phyloP scores from a whole-genome alignment of 2,113 vertebrate genomes.

The Gymnogyps californianus region DNA sequence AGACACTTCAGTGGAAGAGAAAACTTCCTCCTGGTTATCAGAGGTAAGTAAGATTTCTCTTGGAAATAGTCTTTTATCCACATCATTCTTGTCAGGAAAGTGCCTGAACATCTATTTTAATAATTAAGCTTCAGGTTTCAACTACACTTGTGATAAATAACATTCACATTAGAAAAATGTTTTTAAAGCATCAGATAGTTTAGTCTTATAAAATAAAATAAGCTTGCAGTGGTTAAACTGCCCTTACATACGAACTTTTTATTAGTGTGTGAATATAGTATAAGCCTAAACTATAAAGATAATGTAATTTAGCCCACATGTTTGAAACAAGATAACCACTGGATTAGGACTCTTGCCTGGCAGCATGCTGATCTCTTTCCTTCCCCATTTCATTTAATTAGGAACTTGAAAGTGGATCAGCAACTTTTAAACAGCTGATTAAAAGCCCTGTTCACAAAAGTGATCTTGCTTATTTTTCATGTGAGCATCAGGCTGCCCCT shows the following conservation, averaged over 20 bases:
- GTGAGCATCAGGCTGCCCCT: background rate
- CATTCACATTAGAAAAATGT: background rate
- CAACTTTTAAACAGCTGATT: constrained; percentile 12
- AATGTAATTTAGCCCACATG: background rate
- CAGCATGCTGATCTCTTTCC: background rate
- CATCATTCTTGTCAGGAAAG: background rate
- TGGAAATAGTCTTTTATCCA: background rate
- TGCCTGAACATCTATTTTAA: background rate
- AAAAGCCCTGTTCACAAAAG: background rate
- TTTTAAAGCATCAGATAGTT: constrained; percentile 13
- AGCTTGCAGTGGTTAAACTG: background rate
- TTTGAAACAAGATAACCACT: background rate
- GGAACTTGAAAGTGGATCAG: constrained; percentile 1
- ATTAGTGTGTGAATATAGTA: background rate
- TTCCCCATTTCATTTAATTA: background rate
- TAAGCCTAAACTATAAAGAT: background rate
- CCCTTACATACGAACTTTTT: background rate
- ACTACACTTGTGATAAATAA: background rate
- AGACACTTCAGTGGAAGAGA: background rate
- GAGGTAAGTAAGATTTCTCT: background rate
- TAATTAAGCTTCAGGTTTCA: constrained; percentile 10
- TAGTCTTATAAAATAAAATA: background rate
- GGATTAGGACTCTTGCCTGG: background rate
- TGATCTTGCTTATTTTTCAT: background rate
- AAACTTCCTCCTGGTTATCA: constrained; percentile 1